Evolutionary conservation across 2,797 vertebrate genomes (phyloP).

Genomic region (Anguilla obscura): DNA sequence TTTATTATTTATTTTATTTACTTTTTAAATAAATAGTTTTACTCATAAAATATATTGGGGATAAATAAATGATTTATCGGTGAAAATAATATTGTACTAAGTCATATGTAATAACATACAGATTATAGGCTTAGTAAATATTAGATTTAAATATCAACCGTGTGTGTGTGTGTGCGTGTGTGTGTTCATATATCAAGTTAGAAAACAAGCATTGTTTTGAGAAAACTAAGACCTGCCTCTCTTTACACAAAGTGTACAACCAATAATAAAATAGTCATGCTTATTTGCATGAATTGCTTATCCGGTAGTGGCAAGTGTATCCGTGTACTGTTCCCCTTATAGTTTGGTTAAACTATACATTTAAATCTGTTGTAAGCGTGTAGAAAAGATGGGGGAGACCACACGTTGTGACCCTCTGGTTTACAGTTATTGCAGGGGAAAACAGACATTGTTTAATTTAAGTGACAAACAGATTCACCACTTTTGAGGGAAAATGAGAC

Average conservation of each 20-base stretch:
- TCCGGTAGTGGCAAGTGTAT: background rate
- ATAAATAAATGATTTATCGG: background rate
- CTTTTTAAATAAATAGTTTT: background rate
- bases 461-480: background rate
- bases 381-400: slow-evolving; percentile 10
- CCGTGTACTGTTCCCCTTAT: background rate
- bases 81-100: background rate
- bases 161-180: no score
- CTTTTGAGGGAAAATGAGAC: background rate
- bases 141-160: no score
- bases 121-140: background rate
- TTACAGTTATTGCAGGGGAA: background rate
- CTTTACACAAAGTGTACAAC: background rate
- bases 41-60: background rate
- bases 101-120: background rate
- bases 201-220: background rate
- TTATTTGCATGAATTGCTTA: background rate
- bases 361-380: background rate
- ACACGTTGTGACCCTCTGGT: slow-evolving; percentile 1
- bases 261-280: background rate
- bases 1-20: slow-evolving; percentile 5
- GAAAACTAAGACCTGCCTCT: background rate
- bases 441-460: background rate
- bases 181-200: background rate
- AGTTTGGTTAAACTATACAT: background rate